phyloP scores from a whole-genome alignment of 2,797 vertebrate genomes.

The Pelodytes ibericus region DNA sequence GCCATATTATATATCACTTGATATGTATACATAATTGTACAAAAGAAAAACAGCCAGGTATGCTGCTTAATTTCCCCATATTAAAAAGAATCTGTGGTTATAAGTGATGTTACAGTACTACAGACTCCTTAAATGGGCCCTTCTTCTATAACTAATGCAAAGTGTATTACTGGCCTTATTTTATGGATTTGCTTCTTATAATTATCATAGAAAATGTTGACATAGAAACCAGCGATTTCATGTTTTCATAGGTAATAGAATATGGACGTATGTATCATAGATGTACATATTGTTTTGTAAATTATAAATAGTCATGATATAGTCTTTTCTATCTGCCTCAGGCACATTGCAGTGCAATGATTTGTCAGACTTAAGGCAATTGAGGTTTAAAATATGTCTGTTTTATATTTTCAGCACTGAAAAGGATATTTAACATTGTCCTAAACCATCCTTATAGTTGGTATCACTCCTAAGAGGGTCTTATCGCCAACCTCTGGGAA shows the following conservation, averaged over 20 bases:
- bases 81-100: neutral
- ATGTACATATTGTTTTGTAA: conserved; percentile 39
- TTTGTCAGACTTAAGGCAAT: conserved; percentile 16
- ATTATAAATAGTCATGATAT: neutral
- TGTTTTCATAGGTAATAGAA: neutral
- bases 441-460: too few relatives aligned
- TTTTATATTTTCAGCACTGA: conserved; percentile 3
- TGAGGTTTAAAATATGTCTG: conserved; percentile 7
- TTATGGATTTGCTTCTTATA: too few relatives aligned
- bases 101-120: too few relatives aligned
- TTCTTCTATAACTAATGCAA: too few relatives aligned
- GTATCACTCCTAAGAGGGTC: too few relatives aligned
- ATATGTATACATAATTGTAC: neutral
- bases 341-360: conserved; percentile 51
- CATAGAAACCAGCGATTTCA: neutral
- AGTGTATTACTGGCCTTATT: too few relatives aligned
- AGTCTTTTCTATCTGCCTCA: conserved; percentile 1
- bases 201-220: too few relatives aligned
- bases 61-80: neutral
- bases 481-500: too few relatives aligned
- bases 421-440: neutral
- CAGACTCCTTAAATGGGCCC: too few relatives aligned
- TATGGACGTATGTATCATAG: conserved; percentile 27
- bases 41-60: conserved; percentile 11
- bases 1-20: too few relatives aligned